Evolutionary conservation across 1,140 invertebrate species (phyloP).

Genomic region (Cydia pomonella): DNA sequence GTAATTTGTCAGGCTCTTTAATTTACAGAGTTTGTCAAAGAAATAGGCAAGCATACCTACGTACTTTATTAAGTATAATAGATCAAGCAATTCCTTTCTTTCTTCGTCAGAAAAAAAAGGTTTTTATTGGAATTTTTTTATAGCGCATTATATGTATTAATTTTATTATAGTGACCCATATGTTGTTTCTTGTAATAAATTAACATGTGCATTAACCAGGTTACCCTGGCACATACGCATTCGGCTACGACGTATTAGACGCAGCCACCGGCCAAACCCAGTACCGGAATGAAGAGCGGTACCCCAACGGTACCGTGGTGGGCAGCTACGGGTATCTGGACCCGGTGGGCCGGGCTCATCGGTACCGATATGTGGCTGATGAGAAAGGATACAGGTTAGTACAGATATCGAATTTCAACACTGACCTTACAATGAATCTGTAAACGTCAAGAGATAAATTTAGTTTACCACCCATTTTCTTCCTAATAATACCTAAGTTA

Average conservation of each 20-base stretch:
- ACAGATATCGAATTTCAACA: neutral
- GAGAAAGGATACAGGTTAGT: slow-evolving; percentile 83
- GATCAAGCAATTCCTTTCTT: no score
- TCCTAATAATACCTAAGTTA: no score
- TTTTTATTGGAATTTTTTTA: no score
- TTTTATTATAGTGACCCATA: no score
- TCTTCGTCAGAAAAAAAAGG: no score
- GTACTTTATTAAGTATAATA: no score
- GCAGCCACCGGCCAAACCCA: slow-evolving; percentile 83
- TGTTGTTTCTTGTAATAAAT: no score
- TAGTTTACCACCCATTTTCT: neutral
- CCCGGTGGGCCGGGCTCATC: slow-evolving; percentile 81
- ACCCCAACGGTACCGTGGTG: slow-evolving; percentile 84
- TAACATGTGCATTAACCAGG: slow-evolving; percentile 59
- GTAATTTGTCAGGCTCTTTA: no score
- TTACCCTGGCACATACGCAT: slow-evolving; percentile 83
- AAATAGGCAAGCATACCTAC: no score
- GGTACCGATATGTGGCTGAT: slow-evolving; percentile 83
- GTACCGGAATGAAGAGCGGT: slow-evolving; percentile 84
- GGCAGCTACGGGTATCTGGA: slow-evolving; percentile 86
- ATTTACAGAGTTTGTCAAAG: no score
- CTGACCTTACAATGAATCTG: neutral
- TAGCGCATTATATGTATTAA: no score
- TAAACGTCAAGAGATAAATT: neutral
- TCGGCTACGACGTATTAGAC: slow-evolving; percentile 86